These are phyloP conservation scores for Hydropotes inermis DNA, from an alignment of 2,113 vertebrate species.

Conservation along the genomic window DNA sequence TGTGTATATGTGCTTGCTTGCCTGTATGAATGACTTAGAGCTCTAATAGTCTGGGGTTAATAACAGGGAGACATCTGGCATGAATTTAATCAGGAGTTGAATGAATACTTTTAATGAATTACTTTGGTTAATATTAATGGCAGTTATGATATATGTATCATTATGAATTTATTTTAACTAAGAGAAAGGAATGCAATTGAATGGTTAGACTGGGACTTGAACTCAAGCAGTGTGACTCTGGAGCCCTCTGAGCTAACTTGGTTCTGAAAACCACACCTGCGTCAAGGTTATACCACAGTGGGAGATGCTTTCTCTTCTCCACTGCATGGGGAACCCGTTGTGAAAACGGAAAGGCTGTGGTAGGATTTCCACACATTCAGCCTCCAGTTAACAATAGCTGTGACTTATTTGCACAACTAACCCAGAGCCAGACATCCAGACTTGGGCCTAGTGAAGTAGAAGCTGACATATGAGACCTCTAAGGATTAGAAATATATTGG, in stretches of 20 bases:
- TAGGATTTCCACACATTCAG: not conserved
- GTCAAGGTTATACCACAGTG: accelerated
- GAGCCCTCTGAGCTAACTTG: not conserved
- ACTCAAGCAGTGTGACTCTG: not conserved
- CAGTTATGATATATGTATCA: not conserved
- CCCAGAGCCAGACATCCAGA: not conserved
- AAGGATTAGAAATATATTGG: not conserved
- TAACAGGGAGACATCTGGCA: not conserved
- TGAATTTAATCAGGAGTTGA: not conserved
- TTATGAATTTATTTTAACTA: not conserved
- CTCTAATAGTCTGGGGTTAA: not conserved
- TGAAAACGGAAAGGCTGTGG: not conserved
- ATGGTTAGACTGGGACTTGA: not conserved
- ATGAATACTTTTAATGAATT: not conserved
- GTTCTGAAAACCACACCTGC: not conserved
- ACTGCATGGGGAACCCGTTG: accelerated
- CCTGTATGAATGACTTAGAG: not conserved
- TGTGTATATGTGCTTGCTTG: not conserved
- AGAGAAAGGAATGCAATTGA: not conserved
- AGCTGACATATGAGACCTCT: not conserved
- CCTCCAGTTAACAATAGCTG: not conserved
- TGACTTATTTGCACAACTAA: not conserved
- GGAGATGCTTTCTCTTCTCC: not conserved
- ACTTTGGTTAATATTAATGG: not conserved
- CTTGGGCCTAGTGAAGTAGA: not conserved